A percentile compares a stretch with the other conserved stretches of the same genome.
Evolutionary conservation across 2,888 invertebrate genomes (phyloP).

Genomic region (Orthosia gothica): DNA sequence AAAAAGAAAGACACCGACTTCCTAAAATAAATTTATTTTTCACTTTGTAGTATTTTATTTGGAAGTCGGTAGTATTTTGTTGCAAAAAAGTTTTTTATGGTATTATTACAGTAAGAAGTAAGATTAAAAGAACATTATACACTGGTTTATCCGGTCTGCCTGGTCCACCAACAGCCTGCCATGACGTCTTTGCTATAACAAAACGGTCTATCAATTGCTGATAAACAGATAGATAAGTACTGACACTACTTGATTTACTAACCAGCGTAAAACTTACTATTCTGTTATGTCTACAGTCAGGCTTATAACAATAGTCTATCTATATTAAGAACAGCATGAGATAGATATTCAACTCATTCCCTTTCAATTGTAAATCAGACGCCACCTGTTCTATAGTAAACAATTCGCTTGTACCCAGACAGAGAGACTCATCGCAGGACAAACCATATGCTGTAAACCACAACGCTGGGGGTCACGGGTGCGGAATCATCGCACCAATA

Average conservation of each 20-base stretch:
- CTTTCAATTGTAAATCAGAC: conserved; percentile 6
- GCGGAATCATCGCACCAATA: conserved; percentile 67
- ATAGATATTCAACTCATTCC: neutral
- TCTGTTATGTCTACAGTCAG: neutral
- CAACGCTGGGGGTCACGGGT: conserved; percentile 71
- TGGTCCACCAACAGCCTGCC: neutral
- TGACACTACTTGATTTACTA: conserved; percentile 2
- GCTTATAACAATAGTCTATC: conserved; percentile 12
- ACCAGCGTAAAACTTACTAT: neutral
- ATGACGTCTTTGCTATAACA: conserved; percentile 14
- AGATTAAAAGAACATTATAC: neutral
- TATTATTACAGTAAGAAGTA: no score
- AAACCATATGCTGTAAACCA: conserved; percentile 57
- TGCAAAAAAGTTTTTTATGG: no score
- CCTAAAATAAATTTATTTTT: no score
- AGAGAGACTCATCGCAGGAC: conserved; percentile 32
- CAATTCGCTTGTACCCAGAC: conserved; percentile 26
- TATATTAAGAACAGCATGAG: conserved; percentile 7
- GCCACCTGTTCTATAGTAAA: conserved; percentile 51
- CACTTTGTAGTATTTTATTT: no score
- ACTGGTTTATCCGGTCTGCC: neutral
- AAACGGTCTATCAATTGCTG: conserved; percentile 13
- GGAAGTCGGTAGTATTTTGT: no score
- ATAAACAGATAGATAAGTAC: neutral
- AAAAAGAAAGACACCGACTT: no score